Evolutionary conservation across 2,797 vertebrate genomes (phyloP).

Genomic region (Tapera naevia): DNA sequence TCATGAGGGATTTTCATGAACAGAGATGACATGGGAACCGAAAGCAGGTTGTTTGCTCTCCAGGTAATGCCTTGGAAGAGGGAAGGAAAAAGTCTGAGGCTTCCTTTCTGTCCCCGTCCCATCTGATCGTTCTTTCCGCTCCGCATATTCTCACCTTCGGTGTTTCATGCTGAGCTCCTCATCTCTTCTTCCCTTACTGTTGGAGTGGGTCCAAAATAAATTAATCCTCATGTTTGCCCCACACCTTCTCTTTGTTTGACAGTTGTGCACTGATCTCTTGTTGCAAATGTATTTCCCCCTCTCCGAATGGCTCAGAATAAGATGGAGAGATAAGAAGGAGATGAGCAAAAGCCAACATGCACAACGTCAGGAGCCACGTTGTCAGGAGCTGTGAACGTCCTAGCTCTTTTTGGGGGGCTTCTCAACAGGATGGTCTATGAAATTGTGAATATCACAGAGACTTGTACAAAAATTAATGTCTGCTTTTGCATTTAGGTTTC

Average conservation of each 20-base stretch:
- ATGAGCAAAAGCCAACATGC: background rate
- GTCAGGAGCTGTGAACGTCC: background rate
- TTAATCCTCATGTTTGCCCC: background rate
- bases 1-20: background rate
- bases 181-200: background rate
- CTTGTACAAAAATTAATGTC: background rate
- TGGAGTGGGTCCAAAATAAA: background rate
- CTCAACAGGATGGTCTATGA: background rate
- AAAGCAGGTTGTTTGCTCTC: background rate
- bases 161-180: background rate
- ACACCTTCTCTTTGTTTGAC: background rate
- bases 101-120: background rate
- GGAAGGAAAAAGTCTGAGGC: background rate
- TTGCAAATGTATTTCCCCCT: background rate
- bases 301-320: background rate
- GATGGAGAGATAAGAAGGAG: background rate
- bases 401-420: background rate
- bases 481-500: background rate
- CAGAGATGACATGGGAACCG: background rate
- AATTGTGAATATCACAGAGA: background rate
- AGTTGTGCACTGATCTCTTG: background rate
- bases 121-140: background rate
- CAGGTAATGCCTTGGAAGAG: background rate
- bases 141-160: background rate
- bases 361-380: background rate